phyloP scores from a whole-genome alignment of 1,140 invertebrate genomes.

The Trachelipus rathkii region DNA sequence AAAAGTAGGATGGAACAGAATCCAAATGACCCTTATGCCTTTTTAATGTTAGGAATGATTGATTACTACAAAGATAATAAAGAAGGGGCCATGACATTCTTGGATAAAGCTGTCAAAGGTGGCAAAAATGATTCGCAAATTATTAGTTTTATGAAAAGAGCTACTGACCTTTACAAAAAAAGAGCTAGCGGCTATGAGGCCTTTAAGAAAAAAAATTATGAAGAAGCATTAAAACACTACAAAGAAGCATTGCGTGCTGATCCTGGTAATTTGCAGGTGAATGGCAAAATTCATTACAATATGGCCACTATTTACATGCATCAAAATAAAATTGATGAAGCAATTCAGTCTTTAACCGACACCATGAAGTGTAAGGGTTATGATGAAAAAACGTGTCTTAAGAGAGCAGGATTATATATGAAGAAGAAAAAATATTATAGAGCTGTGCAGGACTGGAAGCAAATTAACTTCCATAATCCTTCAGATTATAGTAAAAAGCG shows the following conservation, averaged over 20 bases:
- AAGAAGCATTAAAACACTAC: neutral
- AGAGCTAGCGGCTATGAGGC: neutral
- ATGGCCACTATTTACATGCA: neutral
- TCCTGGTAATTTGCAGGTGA: neutral
- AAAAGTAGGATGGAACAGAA: neutral
- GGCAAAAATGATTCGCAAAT: neutral
- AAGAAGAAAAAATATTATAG: neutral
- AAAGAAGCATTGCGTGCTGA: neutral
- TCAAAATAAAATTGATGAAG: neutral
- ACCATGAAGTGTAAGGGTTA: neutral
- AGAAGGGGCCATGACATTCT: neutral
- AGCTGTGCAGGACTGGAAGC: neutral
- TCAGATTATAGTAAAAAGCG: neutral
- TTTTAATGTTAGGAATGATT: neutral
- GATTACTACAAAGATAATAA: neutral
- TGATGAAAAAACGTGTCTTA: neutral
- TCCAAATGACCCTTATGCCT: neutral
- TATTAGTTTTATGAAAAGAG: neutral
- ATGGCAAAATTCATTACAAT: neutral
- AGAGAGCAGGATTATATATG: neutral
- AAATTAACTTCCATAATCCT: neutral
- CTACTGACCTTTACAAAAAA: neutral
- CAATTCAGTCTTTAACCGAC: neutral
- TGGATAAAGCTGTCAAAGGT: neutral
- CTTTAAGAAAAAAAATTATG: neutral